Evolutionary conservation across 2,113 vertebrate species (phyloP).

Genomic region (Syngnathoides biaculeatus): DNA sequence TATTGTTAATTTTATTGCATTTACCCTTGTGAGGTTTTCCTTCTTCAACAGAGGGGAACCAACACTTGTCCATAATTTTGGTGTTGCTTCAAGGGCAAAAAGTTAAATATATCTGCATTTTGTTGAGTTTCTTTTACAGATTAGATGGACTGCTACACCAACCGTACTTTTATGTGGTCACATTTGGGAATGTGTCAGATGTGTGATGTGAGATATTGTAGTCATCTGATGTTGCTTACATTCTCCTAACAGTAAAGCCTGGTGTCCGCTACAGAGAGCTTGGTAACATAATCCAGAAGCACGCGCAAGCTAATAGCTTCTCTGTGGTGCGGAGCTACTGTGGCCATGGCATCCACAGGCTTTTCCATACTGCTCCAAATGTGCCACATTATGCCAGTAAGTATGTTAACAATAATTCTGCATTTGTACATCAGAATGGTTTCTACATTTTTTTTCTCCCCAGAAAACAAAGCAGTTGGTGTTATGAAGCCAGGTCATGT

Average conservation of each 20-base stretch:
- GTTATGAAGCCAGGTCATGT: slow-evolving; percentile 98
- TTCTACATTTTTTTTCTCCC: slow-evolving; percentile 4
- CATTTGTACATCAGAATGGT: background rate
- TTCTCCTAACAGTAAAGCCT: slow-evolving; percentile 83
- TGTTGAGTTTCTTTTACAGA: background rate
- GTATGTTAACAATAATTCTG: slow-evolving; percentile 2
- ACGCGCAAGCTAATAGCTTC: slow-evolving; percentile 93
- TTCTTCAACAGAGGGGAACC: too few relatives aligned
- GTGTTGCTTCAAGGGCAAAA: background rate
- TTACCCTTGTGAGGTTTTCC: too few relatives aligned
- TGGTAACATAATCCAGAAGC: slow-evolving; percentile 98
- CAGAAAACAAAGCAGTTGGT: slow-evolving; percentile 99
- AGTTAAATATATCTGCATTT: background rate
- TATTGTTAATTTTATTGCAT: too few relatives aligned
- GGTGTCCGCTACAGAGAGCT: slow-evolving; percentile 93
- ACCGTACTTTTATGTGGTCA: too few relatives aligned
- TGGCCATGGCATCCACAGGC: slow-evolving; percentile 95
- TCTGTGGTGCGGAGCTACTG: slow-evolving; percentile 98
- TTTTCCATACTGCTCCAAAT: slow-evolving; percentile 96
- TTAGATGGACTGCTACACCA: background rate
- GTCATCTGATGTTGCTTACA: background rate
- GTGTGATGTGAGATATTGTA: background rate
- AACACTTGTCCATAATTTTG: too few relatives aligned
- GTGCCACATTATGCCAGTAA: slow-evolving; percentile 78
- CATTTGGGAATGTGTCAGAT: background rate